A percentile compares a stretch with the other conserved stretches of the same genome.
These are phyloP conservation scores for Coluber constrictor DNA, from an alignment of 2,797 vertebrate species.

Conservation along the genomic window DNA sequence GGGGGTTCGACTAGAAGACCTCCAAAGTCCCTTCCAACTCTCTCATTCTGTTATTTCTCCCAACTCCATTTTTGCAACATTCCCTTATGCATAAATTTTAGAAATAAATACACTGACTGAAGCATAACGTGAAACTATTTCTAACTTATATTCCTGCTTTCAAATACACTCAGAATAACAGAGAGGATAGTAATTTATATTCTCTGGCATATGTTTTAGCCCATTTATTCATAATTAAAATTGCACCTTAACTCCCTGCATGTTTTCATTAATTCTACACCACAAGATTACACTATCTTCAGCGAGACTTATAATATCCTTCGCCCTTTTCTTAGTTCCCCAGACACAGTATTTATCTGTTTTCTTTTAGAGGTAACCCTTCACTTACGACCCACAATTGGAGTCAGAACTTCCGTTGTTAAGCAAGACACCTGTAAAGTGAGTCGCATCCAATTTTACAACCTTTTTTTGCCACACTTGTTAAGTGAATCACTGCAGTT, in stretches of 20 bases:
- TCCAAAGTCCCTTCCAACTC: not conserved
- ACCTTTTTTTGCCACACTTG: too few relatives aligned
- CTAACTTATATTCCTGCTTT: not conserved
- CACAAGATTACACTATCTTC: not conserved
- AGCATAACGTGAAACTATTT: not conserved
- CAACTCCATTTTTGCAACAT: not conserved
- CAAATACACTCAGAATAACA: not conserved
- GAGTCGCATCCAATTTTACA: too few relatives aligned
- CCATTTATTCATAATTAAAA: not conserved
- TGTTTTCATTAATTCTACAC: not conserved
- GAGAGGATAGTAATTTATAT: not conserved
- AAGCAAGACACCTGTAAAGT: too few relatives aligned
- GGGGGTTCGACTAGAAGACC: not conserved
- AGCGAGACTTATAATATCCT: not conserved
- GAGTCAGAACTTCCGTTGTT: too few relatives aligned
- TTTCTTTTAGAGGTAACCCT: not conserved
- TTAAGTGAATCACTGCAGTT: too few relatives aligned
- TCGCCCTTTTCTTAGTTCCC: not conserved
- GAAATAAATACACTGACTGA: not conserved
- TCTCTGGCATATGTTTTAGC: not conserved
- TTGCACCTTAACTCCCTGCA: not conserved
- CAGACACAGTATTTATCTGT: not conserved
- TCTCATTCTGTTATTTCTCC: not conserved
- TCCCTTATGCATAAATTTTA: not conserved
- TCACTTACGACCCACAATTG: too few relatives aligned